phyloP scores from a whole-genome alignment of 2,113 vertebrate species.

The Morone chrysops region DNA sequence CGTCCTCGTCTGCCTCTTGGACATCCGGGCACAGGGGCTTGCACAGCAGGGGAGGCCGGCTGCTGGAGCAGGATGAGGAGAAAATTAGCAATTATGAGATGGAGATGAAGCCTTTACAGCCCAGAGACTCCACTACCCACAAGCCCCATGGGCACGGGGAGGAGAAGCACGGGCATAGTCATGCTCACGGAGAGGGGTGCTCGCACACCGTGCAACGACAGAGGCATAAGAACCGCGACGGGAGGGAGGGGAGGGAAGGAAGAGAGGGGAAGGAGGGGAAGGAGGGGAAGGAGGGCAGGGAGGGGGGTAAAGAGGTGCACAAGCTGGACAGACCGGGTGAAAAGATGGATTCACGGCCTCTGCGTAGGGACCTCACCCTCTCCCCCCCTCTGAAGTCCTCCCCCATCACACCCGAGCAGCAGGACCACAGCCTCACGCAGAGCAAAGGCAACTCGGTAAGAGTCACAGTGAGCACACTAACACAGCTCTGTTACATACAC shows the following conservation, averaged over 20 bases:
- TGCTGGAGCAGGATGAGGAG: conserved; percentile 94
- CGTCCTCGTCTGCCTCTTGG: conserved; percentile 89
- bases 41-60: conserved; percentile 83
- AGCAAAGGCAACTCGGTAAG: conserved; percentile 92
- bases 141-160: conserved; percentile 82
- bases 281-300: conserved; percentile 61
- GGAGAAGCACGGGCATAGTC: conserved; percentile 79
- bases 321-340: conserved; percentile 90
- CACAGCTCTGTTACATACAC: background rate
- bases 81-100: conserved; percentile 96
- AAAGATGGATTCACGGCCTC: conserved; percentile 90
- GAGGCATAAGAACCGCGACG: conserved; percentile 89
- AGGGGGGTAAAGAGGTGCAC: conserved; percentile 69
- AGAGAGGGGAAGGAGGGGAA: conserved; percentile 57
- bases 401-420: conserved; percentile 91
- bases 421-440: conserved; percentile 87
- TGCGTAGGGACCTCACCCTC: conserved; percentile 94
- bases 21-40: conserved; percentile 87
- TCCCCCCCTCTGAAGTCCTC: conserved; percentile 95
- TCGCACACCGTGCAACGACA: conserved; percentile 88
- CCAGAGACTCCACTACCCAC: conserved; percentile 84
- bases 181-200: conserved; percentile 73
- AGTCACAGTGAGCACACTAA: background rate
- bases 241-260: conserved; percentile 64
- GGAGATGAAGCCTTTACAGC: conserved; percentile 96